phyloP scores from a whole-genome alignment of 2,113 vertebrate genomes.

The Telmatochromis sp. region DNA sequence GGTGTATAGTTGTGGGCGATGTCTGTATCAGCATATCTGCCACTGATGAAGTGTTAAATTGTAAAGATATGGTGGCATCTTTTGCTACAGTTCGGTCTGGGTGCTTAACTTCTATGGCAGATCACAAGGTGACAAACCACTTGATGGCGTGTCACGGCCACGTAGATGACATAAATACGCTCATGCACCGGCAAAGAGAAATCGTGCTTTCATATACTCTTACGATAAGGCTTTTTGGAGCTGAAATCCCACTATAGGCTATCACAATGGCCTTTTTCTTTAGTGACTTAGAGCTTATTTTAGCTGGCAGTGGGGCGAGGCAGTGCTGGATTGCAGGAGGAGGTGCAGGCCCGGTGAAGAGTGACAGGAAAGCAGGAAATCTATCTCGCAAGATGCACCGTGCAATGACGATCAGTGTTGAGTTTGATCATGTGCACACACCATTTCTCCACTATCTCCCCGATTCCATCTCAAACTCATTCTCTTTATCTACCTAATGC shows the following conservation, averaged over 20 bases:
- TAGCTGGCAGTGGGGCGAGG: neutral
- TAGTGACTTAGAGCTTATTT: slow-evolving; percentile 6
- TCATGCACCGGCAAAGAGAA: neutral
- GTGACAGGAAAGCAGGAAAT: slow-evolving; percentile 2
- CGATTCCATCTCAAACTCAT: slow-evolving; percentile 52
- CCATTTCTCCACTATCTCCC: slow-evolving; percentile 9
- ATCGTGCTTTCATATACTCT: slow-evolving; percentile 20
- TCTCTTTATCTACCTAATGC: slow-evolving; percentile 59
- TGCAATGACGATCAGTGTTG: slow-evolving; percentile 7
- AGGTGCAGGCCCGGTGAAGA: neutral
- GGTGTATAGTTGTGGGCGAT: neutral
- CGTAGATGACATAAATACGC: slow-evolving; percentile 1
- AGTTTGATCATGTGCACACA: slow-evolving; percentile 21
- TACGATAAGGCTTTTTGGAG: slow-evolving; percentile 31
- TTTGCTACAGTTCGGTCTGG: slow-evolving; percentile 31
- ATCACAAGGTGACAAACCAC: slow-evolving; percentile 30
- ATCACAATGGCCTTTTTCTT: slow-evolving; percentile 19
- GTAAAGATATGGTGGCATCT: slow-evolving; percentile 43
- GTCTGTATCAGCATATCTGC: neutral
- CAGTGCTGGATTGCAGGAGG: neutral
- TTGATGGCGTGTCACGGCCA: neutral
- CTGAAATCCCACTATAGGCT: slow-evolving; percentile 7
- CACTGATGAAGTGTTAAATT: slow-evolving; percentile 48
- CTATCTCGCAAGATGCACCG: neutral
- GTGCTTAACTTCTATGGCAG: slow-evolving; percentile 27